Percentiles rank a stretch among this genome's conserved stretches.
These are phyloP conservation scores for Spodoptera exigua DNA, from an alignment of 2,888 invertebrate genomes.

Conservation along the genomic window DNA sequence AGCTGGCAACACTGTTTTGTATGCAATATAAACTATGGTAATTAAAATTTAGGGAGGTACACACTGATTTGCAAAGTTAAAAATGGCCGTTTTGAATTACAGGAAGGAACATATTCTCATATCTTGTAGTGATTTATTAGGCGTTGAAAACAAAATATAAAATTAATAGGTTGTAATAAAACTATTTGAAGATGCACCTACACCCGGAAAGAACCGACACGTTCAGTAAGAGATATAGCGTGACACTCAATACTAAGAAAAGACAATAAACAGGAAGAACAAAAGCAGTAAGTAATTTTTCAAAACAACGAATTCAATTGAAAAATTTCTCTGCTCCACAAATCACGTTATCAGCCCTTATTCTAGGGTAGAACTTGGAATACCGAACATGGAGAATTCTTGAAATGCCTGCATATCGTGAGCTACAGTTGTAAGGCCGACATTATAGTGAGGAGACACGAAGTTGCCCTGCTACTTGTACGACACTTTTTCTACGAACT, in stretches of 20 bases:
- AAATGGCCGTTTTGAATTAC: slow-evolving; percentile 13
- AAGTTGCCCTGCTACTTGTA: slow-evolving; percentile 68
- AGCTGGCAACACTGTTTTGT: slow-evolving; percentile 83
- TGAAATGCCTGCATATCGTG: slow-evolving; percentile 77
- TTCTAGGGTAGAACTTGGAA: slow-evolving; percentile 48
- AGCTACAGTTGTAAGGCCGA: slow-evolving; percentile 76
- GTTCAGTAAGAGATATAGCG: slow-evolving; percentile 27
- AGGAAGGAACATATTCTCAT: slow-evolving; percentile 1
- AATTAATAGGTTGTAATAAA: slow-evolving; percentile 21
- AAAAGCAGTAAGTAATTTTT: slow-evolving; percentile 35
- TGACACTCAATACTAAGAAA: slow-evolving; percentile 38
- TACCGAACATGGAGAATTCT: slow-evolving; percentile 67
- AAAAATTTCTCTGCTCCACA: slow-evolving; percentile 37
- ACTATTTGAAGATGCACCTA: slow-evolving; percentile 37
- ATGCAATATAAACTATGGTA: slow-evolving; percentile 78
- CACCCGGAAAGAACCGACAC: slow-evolving; percentile 30
- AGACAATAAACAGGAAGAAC: slow-evolving; percentile 35
- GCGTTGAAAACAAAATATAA: slow-evolving; percentile 13
- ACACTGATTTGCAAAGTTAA: slow-evolving; percentile 27
- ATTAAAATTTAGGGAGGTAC: slow-evolving; percentile 52
- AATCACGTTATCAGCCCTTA: slow-evolving; percentile 53
- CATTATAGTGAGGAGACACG: slow-evolving; percentile 81
- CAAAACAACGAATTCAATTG: slow-evolving; percentile 64
- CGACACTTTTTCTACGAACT: slow-evolving; percentile 77
- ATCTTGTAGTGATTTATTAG: slow-evolving; percentile 4